A percentile compares a stretch with the other conserved stretches of the same genome.
Evolutionary conservation across 2,888 invertebrate genomes (phyloP).

Genomic region (Brachylomia viminalis): DNA sequence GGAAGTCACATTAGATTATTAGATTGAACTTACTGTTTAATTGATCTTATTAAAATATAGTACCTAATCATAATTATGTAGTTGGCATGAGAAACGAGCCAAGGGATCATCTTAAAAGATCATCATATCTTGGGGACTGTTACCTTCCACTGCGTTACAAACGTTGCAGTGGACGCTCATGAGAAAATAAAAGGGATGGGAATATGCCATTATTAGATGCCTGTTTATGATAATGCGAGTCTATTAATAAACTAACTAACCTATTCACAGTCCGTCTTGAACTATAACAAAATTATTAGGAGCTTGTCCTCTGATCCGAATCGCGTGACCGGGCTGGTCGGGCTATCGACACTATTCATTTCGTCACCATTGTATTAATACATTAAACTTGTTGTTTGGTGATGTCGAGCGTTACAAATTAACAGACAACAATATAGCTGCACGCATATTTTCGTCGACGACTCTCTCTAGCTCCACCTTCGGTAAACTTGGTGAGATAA

Average conservation of each 20-base stretch:
- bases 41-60: background rate
- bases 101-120: background rate
- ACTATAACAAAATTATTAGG: background rate
- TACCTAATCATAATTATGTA: too few relatives aligned
- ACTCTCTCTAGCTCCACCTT: background rate
- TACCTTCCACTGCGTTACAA: background rate
- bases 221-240: conserved; percentile 2
- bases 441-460: background rate
- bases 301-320: conserved; percentile 11
- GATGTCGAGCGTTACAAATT: conserved; percentile 17
- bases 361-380: conserved; percentile 16
- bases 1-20: background rate
- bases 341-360: conserved; percentile 20
- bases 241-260: conserved; percentile 11
- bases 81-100: background rate
- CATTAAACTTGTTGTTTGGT: conserved; percentile 17
- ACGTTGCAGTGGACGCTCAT: background rate
- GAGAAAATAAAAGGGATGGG: background rate
- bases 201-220: background rate
- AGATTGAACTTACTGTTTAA: background rate
- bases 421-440: conserved; percentile 23
- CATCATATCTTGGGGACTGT: background rate
- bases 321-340: conserved; percentile 15
- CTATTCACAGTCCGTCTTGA: conserved; percentile 14
- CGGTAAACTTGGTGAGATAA: background rate